phyloP scores from a whole-genome alignment of 2,113 vertebrate genomes.

The Oceanites oceanicus region DNA sequence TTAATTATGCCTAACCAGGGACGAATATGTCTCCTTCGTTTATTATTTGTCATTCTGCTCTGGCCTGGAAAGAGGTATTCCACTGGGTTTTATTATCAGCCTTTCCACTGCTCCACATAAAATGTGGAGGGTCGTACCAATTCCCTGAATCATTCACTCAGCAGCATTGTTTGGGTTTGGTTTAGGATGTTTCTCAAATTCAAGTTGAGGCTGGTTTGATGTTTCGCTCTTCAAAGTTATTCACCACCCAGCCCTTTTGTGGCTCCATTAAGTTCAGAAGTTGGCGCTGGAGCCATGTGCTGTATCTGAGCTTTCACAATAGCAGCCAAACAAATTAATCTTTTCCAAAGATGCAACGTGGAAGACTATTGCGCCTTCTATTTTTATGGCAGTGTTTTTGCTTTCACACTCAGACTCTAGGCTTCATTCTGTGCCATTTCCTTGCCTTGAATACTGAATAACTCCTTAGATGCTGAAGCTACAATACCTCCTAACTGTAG shows the following conservation, averaged over 20 bases:
- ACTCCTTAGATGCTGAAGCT: background rate
- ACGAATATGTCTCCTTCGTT: background rate
- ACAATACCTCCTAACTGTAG: background rate
- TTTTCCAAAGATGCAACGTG: constrained; percentile 21
- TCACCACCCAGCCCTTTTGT: constrained; percentile 56
- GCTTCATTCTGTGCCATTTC: background rate
- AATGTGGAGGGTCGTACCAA: constrained; percentile 48
- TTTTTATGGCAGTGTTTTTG: constrained; percentile 39
- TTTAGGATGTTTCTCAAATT: constrained; percentile 60
- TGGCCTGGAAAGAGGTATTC: background rate
- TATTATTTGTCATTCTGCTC: background rate
- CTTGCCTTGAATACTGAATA: background rate
- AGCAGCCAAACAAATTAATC: constrained; percentile 45
- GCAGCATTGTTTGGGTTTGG: constrained; percentile 57
- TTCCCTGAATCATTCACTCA: constrained; percentile 43
- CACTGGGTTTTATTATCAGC: background rate
- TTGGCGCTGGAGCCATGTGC: constrained; percentile 38
- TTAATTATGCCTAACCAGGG: background rate
- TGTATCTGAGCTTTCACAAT: constrained; percentile 36
- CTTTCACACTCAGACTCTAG: background rate
- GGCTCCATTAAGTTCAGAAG: constrained; percentile 47
- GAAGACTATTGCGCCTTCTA: constrained; percentile 7
- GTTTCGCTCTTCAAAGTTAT: constrained; percentile 57
- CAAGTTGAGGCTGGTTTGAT: constrained; percentile 70
- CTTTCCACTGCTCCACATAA: background rate